phyloP scores from a whole-genome alignment of 2,888 invertebrate species.

The Sialis lutaria region DNA sequence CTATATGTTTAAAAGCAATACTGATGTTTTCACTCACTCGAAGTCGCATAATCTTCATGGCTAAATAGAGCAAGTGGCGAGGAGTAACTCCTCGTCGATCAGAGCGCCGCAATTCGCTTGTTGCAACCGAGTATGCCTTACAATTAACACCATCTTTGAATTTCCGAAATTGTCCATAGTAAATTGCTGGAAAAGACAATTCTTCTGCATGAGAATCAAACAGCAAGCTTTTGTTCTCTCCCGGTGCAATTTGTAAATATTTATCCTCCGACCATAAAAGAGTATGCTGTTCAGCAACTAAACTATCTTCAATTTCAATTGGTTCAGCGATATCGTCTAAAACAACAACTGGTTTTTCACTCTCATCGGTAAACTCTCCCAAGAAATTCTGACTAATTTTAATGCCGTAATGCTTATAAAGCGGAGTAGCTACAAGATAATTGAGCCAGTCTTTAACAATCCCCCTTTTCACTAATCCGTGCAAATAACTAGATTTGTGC shows the following conservation, averaged over 20 bases:
- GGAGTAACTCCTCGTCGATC: conserved; percentile 18
- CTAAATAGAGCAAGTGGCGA: conserved; percentile 16
- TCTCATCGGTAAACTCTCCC: conserved; percentile 7
- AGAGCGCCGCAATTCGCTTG: conserved; percentile 13
- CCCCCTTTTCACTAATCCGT: conserved; percentile 12
- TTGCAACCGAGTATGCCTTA: conserved; percentile 10
- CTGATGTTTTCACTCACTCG: conserved; percentile 9
- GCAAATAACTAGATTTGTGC: conserved; percentile 13
- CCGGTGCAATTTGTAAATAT: conserved; percentile 10
- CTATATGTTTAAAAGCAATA: conserved; percentile 15
- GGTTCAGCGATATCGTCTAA: conserved; percentile 10
- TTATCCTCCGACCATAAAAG: conserved; percentile 13
- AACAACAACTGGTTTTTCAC: not conserved
- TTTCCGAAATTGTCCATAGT: conserved; percentile 17
- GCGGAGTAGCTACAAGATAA: conserved; percentile 10
- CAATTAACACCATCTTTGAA: conserved; percentile 14
- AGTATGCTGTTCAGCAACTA: conserved; percentile 12
- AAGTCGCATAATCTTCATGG: conserved; percentile 14
- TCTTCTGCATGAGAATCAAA: conserved; percentile 23
- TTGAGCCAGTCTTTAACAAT: conserved; percentile 13
- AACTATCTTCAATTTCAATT: conserved; percentile 11
- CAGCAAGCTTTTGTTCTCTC: conserved; percentile 14
- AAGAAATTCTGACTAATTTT: no score
- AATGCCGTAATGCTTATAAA: conserved; percentile 9
- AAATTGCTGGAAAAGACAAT: conserved; percentile 23